Conservation (phyloP, 2,113 vertebrate genomes). For the Helogale parvula region DNA sequence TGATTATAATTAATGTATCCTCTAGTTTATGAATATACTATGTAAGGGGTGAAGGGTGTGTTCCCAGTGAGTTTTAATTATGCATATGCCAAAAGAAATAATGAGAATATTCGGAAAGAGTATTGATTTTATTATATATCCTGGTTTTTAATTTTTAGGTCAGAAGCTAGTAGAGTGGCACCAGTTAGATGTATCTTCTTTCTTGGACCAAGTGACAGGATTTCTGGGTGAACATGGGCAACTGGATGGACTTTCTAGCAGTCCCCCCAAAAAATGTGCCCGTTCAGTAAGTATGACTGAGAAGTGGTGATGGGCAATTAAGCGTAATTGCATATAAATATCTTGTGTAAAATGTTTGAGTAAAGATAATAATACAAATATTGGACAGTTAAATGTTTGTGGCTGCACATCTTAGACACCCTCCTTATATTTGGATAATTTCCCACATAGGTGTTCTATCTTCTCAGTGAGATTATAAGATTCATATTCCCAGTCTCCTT, state of each 20-base stretch:
- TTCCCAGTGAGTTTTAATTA: constrained; percentile 49
- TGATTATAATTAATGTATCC: background rate
- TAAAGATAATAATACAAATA: constrained; percentile 4
- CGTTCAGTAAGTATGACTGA: constrained; percentile 92
- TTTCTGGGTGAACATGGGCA: constrained; percentile 98
- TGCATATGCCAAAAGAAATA: background rate
- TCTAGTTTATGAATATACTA: background rate
- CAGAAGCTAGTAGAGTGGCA: constrained; percentile 99
- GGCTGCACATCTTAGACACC: background rate
- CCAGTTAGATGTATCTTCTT: constrained; percentile 96
- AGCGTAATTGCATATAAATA: background rate
- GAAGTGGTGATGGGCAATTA: background rate
- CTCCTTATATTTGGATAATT: constrained; percentile 41
- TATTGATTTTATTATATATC: constrained; percentile 14
- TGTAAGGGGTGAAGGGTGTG: background rate
- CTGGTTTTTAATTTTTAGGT: constrained; percentile 85
- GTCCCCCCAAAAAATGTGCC: constrained; percentile 93
- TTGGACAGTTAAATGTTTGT: background rate
- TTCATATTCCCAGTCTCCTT: background rate
- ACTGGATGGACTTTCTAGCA: constrained; percentile 95
- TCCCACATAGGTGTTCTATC: background rate
- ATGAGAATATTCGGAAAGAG: constrained; percentile 11
- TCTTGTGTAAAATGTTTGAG: constrained; percentile 40
- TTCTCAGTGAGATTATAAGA: constrained; percentile 4
- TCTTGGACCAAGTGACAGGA: constrained; percentile 96